These are phyloP conservation scores for Numenius phaeopus DNA, from an alignment of 2,797 vertebrate species.

Conservation along the genomic window DNA sequence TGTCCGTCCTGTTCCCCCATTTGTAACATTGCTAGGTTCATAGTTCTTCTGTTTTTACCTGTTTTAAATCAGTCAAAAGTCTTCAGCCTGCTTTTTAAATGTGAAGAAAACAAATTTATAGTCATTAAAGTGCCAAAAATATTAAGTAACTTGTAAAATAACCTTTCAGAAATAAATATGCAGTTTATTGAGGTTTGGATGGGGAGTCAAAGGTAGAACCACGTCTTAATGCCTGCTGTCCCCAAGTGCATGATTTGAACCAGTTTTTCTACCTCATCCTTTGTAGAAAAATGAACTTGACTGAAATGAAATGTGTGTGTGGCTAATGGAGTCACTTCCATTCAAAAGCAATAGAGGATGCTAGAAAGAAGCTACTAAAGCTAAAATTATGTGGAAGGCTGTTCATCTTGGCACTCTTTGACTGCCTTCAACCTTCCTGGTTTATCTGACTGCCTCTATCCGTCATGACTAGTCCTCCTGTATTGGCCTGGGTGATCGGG, in stretches of 20 bases:
- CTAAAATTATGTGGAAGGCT: not conserved
- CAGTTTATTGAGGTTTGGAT: not conserved
- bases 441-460: not conserved
- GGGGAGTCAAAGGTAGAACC: not conserved
- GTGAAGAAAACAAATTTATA: not conserved
- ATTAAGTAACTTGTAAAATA: not conserved
- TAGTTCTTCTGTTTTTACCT: not conserved
- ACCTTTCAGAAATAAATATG: not conserved
- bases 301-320: not conserved
- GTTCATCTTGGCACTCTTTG: not conserved
- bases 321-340: not conserved
- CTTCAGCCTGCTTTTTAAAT: not conserved
- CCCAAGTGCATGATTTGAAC: not conserved
- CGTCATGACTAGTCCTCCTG: accelerated
- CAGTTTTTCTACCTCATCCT: not conserved
- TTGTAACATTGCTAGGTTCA: not conserved
- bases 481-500: accelerated
- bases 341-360: not conserved
- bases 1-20: not conserved
- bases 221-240: not conserved
- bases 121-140: not conserved
- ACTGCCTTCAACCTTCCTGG: not conserved
- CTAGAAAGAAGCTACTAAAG: not conserved
- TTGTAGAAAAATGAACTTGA: not conserved
- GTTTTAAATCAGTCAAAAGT: not conserved